Evolutionary conservation across 2,797 vertebrate species (phyloP), one percentile per base, ranked within the genome.

Genomic region (Macroramphosus scolopax): DNA sequence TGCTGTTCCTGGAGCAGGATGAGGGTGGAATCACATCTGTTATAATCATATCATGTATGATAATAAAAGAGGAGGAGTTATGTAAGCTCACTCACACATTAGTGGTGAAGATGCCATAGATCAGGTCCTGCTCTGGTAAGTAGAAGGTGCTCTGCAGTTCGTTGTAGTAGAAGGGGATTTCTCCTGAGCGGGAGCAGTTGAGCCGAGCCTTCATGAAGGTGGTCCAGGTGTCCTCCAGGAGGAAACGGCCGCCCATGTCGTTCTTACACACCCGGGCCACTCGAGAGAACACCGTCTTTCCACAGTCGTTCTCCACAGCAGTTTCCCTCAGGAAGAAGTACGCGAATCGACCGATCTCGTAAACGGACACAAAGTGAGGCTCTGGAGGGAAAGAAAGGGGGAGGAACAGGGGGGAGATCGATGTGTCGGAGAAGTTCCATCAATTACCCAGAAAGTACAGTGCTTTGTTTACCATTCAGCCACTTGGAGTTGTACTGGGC

Each of bases 401-500:
- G 2, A 43, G 12, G 10, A 10, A 28, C 2, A 1, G 2, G 1
- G 20, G 6, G 12, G 1, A 1, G 17, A 17, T 22, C n/a, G n/a
- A n/a, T n/a, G n/a, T n/a, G n/a, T n/a, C n/a, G n/a, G n/a, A n/a
- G n/a, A n/a, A n/a, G n/a, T n/a, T n/a, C n/a, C n/a, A n/a, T n/a
- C n/a, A n/a, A 22, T 22, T 22, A 6, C 20, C 6, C 20, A 22
- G 20, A 22, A n/a, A n/a, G 25, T 29, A 29, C 26, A 8, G 28
- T 10, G 10, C n/a, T 48, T 22, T 35, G 3, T 35, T 62, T 63
- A 97, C 95, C 95, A 5, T 96, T 97, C 32, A 98, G 90, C 95
- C 95, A 98, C 51, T 96, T 98, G 63, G 96, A 98, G 88, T 98
- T 98, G 86, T 98, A 98, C 75, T 98, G 95, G 0, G 94, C 96